Conservation (phyloP, 1,140 invertebrate genomes). For the Nasonia giraulti region DNA sequence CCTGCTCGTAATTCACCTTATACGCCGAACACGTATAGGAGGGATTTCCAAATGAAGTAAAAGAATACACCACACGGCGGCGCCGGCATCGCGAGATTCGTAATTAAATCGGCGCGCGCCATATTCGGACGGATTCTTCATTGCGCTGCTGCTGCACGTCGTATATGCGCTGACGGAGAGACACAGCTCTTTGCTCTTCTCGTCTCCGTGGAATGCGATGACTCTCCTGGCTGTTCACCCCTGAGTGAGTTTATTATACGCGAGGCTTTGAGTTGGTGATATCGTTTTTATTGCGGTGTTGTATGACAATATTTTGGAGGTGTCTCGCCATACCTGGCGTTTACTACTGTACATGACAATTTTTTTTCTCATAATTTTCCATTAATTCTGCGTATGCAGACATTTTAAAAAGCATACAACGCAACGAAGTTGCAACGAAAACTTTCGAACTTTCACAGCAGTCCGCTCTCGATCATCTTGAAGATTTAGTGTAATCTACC, state of each 20-base stretch:
- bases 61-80: neutral
- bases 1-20: too few species aligned
- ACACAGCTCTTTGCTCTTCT: neutral
- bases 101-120: neutral
- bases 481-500: slow-evolving; percentile 43
- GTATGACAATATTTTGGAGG: too few species aligned
- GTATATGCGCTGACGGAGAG: neutral
- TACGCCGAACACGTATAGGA: too few species aligned
- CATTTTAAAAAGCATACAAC: neutral
- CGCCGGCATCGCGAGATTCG: neutral
- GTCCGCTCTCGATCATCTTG: slow-evolving; percentile 25
- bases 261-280: too few species aligned
- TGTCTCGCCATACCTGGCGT: too few species aligned
- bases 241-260: too few species aligned
- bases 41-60: neutral
- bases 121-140: neutral
- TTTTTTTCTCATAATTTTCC: neutral
- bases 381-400: neutral
- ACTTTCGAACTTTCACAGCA: neutral
- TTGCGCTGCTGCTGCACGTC: neutral
- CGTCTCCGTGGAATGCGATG: neutral
- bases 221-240: neutral
- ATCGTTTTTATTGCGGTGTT: too few species aligned
- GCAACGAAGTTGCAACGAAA: neutral
- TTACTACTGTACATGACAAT: too few species aligned